Evolutionary conservation across 2,797 vertebrate genomes (phyloP), one percentile per base, ranked within the genome.

Genomic region (Tapera naevia): DNA sequence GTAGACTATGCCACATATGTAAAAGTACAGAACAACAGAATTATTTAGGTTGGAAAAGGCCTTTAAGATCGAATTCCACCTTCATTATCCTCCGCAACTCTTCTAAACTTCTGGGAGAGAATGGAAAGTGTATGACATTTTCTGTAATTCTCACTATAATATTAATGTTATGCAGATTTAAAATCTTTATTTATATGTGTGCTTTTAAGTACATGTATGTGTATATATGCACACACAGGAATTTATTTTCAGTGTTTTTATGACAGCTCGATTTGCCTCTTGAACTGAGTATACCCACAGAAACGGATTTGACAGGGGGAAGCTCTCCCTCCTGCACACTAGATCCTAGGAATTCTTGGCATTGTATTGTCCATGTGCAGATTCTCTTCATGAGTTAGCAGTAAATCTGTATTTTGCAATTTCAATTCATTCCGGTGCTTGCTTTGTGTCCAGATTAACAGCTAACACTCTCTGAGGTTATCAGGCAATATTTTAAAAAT

Each of bases 361-460:
- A 51, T 10, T 43, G 7, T 33, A 80, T 65, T 48, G 39, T 46
- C 54, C 39, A 54, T 4, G 21, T 70, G 37, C 46, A 86, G 19
- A 78, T 88, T 75, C 14, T 65, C 25, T 54, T 35, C 18, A 46
- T 17, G 12, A 91, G 32, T 17, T 43, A 88, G 61, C 2, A 60
- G 32, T 11, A 95, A 76, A 80, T 75, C 27, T 85, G 23, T 39
- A 72, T 91, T 88, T 86, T 84, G 14, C 15, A 48, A 72, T 37
- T 72, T 86, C 50, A 81, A 4, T 83, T n/a, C 14, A 66, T 51
- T 86, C 15, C 35, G 58, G 28, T 66, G 22, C 43, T 88, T 78
- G 43, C 70, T 96, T 94, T 88, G 22, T 86, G 70, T 35, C 25
- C 76, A 81, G 66, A 90, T 79, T 58, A 89, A 86, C 35, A 71